phyloP scores from a whole-genome alignment of 2,113 vertebrate genomes.

The Anarhynchus alexandrinus region DNA sequence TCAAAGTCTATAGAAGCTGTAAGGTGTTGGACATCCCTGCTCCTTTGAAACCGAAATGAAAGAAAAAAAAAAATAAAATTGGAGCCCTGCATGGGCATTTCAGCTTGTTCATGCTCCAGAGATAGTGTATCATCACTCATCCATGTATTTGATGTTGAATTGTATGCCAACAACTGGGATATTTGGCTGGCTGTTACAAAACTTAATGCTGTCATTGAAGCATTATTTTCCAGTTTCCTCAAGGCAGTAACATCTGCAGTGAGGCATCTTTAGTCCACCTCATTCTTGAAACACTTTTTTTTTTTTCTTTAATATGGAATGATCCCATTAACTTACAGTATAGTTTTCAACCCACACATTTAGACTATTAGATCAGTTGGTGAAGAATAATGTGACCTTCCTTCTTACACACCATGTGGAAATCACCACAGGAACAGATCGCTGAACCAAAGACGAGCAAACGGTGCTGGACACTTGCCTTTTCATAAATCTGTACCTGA shows the following conservation, averaged over 20 bases:
- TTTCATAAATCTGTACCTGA: slow-evolving; percentile 30
- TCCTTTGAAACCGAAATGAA: background rate
- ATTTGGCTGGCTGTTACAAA: background rate
- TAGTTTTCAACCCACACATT: background rate
- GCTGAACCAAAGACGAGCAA: slow-evolving; percentile 38
- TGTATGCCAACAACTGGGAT: background rate
- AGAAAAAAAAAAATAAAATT: background rate
- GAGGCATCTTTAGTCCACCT: background rate
- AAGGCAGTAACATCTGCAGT: background rate
- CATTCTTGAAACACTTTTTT: background rate
- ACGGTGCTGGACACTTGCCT: background rate
- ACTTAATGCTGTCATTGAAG: background rate
- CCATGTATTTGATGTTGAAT: background rate
- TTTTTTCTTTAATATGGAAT: background rate
- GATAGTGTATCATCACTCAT: background rate
- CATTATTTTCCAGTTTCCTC: background rate
- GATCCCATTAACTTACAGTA: background rate
- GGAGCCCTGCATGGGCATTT: background rate
- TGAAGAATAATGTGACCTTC: slow-evolving; percentile 40
- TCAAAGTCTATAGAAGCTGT: background rate
- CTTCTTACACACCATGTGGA: slow-evolving; percentile 1
- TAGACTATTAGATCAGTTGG: background rate
- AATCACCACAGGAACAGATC: slow-evolving; percentile 39
- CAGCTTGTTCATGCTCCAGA: background rate
- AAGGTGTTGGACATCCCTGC: background rate